A percentile compares a stretch with the other conserved stretches of the same genome.
Conservation (phyloP, 2,888 invertebrate genomes). For the Zeuzera pyrina region DNA sequence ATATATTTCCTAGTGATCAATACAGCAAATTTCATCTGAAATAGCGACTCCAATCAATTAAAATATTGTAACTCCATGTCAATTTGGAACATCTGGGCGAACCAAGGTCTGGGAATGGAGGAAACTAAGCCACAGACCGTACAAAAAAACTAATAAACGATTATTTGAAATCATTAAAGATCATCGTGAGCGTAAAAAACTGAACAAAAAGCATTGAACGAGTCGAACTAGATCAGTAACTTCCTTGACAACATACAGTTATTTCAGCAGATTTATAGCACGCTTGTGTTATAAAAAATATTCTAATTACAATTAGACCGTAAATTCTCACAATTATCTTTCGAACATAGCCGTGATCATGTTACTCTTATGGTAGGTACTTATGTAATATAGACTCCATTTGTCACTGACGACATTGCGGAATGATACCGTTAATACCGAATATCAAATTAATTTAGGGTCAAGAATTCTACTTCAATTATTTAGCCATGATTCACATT, state of each 20-base stretch:
- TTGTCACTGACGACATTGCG: too few relatives aligned
- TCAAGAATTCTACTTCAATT: too few relatives aligned
- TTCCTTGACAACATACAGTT: slow-evolving; percentile 49
- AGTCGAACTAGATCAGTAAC: slow-evolving; percentile 36
- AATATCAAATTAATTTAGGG: too few relatives aligned
- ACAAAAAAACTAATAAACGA: slow-evolving; percentile 50
- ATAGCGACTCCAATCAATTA: slow-evolving; percentile 27
- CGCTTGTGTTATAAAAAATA: slow-evolving; percentile 22
- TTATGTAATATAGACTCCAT: too few relatives aligned
- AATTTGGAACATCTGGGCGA: slow-evolving; percentile 47
- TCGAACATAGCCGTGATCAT: too few relatives aligned
- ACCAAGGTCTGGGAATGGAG: slow-evolving; percentile 59
- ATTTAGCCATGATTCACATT: too few relatives aligned
- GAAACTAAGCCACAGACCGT: slow-evolving; percentile 39
- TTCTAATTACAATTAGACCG: slow-evolving; percentile 14
- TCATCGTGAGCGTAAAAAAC: slow-evolving; percentile 35
- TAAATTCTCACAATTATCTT: slow-evolving; percentile 17
- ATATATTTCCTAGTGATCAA: too few relatives aligned
- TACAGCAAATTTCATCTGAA: too few relatives aligned
- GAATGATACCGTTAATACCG: too few relatives aligned
- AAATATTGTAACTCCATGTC: slow-evolving; percentile 29
- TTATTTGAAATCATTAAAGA: slow-evolving; percentile 53
- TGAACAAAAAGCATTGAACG: slow-evolving; percentile 32
- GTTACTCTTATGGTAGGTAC: too few relatives aligned
- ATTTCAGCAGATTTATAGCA: slow-evolving; percentile 29